A percentile compares a stretch with the other conserved stretches of the same genome.
Conservation (phyloP, 53 echinoderm and acorn worm genomes). For the Antedon mediterranea region DNA sequence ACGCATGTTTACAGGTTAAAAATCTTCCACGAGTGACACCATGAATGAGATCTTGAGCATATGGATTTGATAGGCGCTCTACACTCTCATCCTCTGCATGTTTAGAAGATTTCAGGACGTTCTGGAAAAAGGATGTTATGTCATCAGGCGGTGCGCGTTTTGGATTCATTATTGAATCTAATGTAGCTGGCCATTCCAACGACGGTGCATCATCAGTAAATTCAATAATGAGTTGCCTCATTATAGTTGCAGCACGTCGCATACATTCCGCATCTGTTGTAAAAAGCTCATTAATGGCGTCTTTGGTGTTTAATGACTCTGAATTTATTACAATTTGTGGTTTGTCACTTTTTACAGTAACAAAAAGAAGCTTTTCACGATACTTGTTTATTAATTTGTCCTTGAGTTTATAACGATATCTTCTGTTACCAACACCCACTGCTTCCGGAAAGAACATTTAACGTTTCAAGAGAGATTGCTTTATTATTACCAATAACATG, state of each 20-base stretch:
- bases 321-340: neutral
- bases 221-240: neutral
- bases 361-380: neutral
- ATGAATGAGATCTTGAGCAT: neutral
- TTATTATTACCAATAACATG: neutral
- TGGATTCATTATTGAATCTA: neutral
- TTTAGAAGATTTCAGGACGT: neutral
- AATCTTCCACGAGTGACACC: neutral
- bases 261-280: neutral
- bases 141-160: neutral
- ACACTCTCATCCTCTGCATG: neutral
- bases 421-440: neutral
- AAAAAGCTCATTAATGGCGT: neutral
- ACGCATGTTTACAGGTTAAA: neutral
- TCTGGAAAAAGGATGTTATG: neutral
- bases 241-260: neutral
- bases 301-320: neutral
- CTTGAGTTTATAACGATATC: neutral
- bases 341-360: neutral
- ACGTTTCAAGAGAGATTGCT: neutral
- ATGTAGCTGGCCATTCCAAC: neutral
- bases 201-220: neutral
- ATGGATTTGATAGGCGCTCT: neutral
- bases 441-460: neutral
- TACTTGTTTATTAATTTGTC: neutral